Percentiles rank a stretch among this genome's conserved stretches.
phyloP scores from a whole-genome alignment of 2,888 invertebrate species.

The Hyppa rectilinea region DNA sequence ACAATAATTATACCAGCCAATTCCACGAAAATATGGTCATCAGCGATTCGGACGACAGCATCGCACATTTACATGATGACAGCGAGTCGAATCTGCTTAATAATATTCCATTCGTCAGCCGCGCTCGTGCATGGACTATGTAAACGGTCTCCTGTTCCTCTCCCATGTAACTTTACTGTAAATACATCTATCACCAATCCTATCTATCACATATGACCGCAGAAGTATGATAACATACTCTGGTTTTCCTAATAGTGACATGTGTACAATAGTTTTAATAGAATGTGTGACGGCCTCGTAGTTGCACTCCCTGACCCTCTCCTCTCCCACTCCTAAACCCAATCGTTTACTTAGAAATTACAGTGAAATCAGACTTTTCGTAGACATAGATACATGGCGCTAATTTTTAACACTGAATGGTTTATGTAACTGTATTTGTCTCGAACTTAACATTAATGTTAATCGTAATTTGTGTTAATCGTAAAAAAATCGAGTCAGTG shows the following conservation, averaged over 20 bases:
- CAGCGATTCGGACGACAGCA: constrained; percentile 4
- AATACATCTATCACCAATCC: constrained; percentile 22
- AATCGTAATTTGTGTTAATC: constrained; percentile 12
- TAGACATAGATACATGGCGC: not conserved
- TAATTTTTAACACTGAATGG: not conserved
- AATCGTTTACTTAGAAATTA: constrained; percentile 2
- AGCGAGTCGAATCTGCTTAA: not conserved
- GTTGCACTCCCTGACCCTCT: not conserved
- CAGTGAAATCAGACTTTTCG: not conserved
- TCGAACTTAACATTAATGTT: not conserved
- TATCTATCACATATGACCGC: not conserved
- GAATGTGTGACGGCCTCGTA: constrained; percentile 11
- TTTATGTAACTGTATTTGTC: not conserved
- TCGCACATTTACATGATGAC: constrained; percentile 17
- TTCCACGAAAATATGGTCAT: constrained; percentile 43
- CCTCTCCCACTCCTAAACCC: not conserved
- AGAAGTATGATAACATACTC: constrained; percentile 10
- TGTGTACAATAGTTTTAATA: not conserved
- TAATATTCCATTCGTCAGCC: not conserved
- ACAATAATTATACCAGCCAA: constrained; percentile 35
- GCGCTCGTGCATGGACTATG: constrained; percentile 40
- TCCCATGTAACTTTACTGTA: constrained; percentile 22
- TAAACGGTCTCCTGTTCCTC: constrained; percentile 42
- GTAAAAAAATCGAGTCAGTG: constrained; percentile 13
- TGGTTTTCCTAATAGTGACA: constrained; percentile 3